A percentile compares a stretch with the other conserved stretches of the same genome.
Evolutionary conservation across 1,140 invertebrate genomes (phyloP).

Genomic region (Cyclargus thomasi): DNA sequence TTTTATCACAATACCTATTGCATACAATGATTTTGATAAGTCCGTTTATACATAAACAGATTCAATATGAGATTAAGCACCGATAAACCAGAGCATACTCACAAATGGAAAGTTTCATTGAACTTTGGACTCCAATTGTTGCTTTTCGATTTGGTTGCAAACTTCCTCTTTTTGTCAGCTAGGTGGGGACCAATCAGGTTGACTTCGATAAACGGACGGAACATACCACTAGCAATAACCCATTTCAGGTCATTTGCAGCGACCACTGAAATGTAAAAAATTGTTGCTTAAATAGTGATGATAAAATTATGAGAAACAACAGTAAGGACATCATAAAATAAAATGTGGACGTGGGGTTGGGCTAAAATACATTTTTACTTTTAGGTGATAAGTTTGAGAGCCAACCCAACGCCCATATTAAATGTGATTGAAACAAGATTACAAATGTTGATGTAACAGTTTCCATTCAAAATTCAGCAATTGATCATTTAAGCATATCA

Average conservation of each 20-base stretch:
- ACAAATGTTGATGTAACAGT: background rate
- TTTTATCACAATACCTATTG: too few species aligned
- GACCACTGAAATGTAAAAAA: slow-evolving; percentile 83
- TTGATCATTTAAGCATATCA: background rate
- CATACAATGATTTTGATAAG: too few species aligned
- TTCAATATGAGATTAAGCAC: background rate
- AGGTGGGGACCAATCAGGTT: slow-evolving; percentile 98
- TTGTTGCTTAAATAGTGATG: background rate
- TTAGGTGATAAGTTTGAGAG: background rate
- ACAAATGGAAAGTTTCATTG: slow-evolving; percentile 99
- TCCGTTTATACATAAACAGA: background rate
- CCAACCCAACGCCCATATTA: background rate
- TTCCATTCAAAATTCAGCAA: background rate
- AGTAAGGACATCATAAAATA: background rate
- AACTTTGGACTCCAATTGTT: slow-evolving; percentile 99
- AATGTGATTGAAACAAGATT: background rate
- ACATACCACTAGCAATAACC: slow-evolving; percentile 95
- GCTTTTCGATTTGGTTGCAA: slow-evolving; percentile 98
- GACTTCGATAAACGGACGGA: slow-evolving; percentile 98
- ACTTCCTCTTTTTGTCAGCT: slow-evolving; percentile 97
- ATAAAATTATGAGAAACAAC: background rate
- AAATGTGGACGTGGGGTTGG: background rate
- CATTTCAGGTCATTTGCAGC: slow-evolving; percentile 99
- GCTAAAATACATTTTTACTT: background rate
- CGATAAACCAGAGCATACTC: slow-evolving; percentile 74